Conservation (phyloP, 1,140 invertebrate species). For the Drosophila ananassae region DNA sequence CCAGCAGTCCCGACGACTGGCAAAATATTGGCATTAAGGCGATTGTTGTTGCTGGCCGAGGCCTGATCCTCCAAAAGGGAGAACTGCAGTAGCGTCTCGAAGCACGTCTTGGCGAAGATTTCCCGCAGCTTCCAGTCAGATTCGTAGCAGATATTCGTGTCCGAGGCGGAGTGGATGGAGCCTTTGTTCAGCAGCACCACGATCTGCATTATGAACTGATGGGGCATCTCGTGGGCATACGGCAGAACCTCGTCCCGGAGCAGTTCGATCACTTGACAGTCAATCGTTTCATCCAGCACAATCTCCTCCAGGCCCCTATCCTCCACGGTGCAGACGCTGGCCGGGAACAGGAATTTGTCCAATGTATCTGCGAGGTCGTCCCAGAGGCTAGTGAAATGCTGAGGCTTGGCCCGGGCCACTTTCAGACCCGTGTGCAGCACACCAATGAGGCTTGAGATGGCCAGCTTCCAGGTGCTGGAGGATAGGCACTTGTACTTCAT, state of each 20-base stretch:
- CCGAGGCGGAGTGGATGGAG: slow-evolving; percentile 95
- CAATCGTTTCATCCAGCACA: slow-evolving; percentile 92
- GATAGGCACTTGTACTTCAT: slow-evolving; percentile 94
- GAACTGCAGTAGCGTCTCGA: slow-evolving; percentile 97
- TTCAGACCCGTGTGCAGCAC: slow-evolving; percentile 94
- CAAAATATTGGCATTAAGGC: slow-evolving; percentile 69
- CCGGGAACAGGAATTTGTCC: slow-evolving; percentile 96
- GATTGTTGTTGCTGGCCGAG: slow-evolving; percentile 77
- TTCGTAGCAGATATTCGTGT: slow-evolving; percentile 90
- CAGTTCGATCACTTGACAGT: slow-evolving; percentile 94
- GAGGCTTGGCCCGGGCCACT: slow-evolving; percentile 91
- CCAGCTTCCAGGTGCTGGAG: slow-evolving; percentile 93
- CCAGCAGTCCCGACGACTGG: slow-evolving; percentile 16
- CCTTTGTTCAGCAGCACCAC: slow-evolving; percentile 96
- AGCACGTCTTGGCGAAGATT: slow-evolving; percentile 98
- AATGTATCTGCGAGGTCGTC: slow-evolving; percentile 92
- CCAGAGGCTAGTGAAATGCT: slow-evolving; percentile 92
- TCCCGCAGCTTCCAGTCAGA: slow-evolving; percentile 93
- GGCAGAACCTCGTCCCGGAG: slow-evolving; percentile 94
- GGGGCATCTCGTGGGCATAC: slow-evolving; percentile 90
- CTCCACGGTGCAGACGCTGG: slow-evolving; percentile 84
- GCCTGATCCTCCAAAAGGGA: slow-evolving; percentile 89
- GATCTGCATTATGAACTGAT: slow-evolving; percentile 93
- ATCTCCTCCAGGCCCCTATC: slow-evolving; percentile 92
- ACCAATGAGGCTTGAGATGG: slow-evolving; percentile 90